Conservation (phyloP, 2,888 invertebrate genomes). For the Schizaphis graminum region DNA sequence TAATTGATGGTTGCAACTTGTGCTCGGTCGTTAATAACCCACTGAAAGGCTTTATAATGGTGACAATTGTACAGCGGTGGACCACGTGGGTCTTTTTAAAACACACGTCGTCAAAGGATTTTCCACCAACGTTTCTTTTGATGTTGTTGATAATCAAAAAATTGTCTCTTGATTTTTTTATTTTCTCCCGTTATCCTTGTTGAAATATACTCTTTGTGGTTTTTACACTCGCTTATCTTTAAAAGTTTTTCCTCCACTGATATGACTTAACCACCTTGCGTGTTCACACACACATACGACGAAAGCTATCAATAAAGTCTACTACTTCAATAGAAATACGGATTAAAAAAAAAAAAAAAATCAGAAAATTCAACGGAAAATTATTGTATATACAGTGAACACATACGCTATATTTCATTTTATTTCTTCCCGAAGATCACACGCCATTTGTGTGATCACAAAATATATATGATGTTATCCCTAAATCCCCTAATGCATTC, state of each 20-base stretch:
- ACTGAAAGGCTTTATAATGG: slow-evolving; percentile 47
- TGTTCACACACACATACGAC: background rate
- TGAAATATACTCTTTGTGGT: background rate
- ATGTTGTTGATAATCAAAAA: slow-evolving; percentile 20
- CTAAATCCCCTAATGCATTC: background rate
- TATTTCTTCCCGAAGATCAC: background rate
- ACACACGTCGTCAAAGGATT: slow-evolving; percentile 10
- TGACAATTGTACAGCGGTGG: slow-evolving; percentile 43
- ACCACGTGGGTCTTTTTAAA: slow-evolving; percentile 14
- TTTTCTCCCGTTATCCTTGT: background rate
- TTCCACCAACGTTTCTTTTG: background rate
- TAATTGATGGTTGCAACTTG: slow-evolving; percentile 61
- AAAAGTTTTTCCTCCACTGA: background rate
- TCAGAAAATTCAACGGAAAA: background rate
- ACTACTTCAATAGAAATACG: slow-evolving; percentile 3
- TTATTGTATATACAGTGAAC: background rate
- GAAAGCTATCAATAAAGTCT: slow-evolving; percentile 12
- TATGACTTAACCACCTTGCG: slow-evolving; percentile 2
- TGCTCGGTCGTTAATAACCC: slow-evolving; percentile 49
- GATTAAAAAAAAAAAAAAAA: slow-evolving; percentile 3
- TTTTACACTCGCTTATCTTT: background rate
- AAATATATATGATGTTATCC: background rate
- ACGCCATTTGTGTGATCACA: background rate
- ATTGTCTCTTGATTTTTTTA: background rate
- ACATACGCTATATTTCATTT: background rate